Evolutionary conservation across 2,888 invertebrate genomes (phyloP).

Genomic region (Rhaphigaster nebulosa): DNA sequence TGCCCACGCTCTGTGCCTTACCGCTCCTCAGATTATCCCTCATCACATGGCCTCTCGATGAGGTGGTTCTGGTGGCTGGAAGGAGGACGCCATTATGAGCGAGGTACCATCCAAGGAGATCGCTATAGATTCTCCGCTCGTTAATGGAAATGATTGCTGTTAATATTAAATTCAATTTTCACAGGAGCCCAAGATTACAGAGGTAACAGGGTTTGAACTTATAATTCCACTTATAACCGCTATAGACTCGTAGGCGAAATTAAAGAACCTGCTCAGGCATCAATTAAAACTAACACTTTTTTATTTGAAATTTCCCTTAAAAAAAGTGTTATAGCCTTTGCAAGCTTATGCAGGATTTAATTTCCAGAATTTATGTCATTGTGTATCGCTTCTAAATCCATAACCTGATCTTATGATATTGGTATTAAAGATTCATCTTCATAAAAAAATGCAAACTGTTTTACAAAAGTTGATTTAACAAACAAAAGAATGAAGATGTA

Average conservation of each 20-base stretch:
- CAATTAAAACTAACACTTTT: background rate
- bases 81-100: background rate
- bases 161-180: background rate
- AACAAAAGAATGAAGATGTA: too few relatives aligned
- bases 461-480: too few relatives aligned
- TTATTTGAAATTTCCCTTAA: too few relatives aligned
- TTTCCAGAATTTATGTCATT: too few relatives aligned
- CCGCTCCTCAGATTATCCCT: background rate
- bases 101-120: background rate
- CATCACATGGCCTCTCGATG: background rate
- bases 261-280: background rate
- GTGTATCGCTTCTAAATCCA: too few relatives aligned
- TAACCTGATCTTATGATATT: too few relatives aligned
- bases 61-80: background rate
- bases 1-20: constrained; percentile 25
- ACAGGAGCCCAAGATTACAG: background rate
- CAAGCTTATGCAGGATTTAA: too few relatives aligned
- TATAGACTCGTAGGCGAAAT: background rate
- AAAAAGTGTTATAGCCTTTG: too few relatives aligned
- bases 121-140: background rate
- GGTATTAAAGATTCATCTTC: too few relatives aligned
- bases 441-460: too few relatives aligned
- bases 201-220: background rate
- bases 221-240: background rate
- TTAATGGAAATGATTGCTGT: constrained; percentile 7